Base-by-base conservation (phyloP, 2,113 vertebrate genomes). In the Neoarius graeffei region DNA sequence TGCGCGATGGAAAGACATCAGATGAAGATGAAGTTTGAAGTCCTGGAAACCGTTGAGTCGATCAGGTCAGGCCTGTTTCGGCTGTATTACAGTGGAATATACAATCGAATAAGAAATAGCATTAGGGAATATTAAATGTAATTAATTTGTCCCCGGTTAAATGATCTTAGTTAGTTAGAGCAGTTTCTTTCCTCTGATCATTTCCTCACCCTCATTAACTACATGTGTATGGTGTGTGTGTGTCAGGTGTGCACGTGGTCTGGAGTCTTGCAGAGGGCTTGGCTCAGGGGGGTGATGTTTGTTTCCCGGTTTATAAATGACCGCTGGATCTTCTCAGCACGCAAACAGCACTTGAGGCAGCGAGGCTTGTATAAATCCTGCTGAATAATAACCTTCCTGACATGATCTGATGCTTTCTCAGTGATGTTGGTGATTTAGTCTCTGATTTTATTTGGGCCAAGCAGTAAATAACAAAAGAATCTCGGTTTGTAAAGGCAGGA, bases 161-260 rank as follows among this genome's bases (percentile, higher is more conserved):
- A 73, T 73, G 48, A 76, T 74, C 71, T 42, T 42, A 4, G 42
- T 35, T 30, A 13, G n/a, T 69, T 50, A 50, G 73, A 27, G 30
- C 25, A 1, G 15, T 59, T 81, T 59, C 79, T 81, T 81, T 81
- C 56, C 79, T 81, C 56, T 59, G 3, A 2, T 20, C 79, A 59
- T 81, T 81, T 81, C 79, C 56, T 81, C 15, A 2, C 56, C 79
- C n/a, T 81, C 77, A 30, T 80, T 80, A 80, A 57, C 77, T 56
- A 17, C 2, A 19, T 50, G 77, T 30, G 77, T 80, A 42, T 42
- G 42, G 50, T 25, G 77, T 80, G 48, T 79, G 74, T 57, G 25
- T 67, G 73, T 76, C 13, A 52, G 48, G 74, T 77, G 42, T 79
- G 76, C 23, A 14, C 74, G 15, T 25, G 74, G 48, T 52, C 74